Percentiles rank a stretch among this genome's conserved stretches.
phyloP scores from a whole-genome alignment of 2,888 invertebrate species.

The Caenorhabditis panamensis region DNA sequence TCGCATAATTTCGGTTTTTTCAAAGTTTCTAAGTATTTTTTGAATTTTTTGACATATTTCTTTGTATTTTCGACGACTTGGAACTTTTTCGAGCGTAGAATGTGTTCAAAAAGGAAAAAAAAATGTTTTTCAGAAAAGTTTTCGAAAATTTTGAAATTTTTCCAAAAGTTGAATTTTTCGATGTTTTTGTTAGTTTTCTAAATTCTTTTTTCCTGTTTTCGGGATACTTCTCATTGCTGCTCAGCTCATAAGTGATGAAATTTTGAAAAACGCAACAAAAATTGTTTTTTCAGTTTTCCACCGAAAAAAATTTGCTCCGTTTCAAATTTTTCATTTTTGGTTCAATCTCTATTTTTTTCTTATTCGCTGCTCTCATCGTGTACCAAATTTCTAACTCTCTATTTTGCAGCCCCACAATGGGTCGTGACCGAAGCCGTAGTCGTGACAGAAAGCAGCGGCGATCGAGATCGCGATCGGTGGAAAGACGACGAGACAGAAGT shows the following conservation, averaged over 20 bases:
- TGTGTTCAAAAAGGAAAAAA: no score
- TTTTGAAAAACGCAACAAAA: background rate
- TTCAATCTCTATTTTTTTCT: background rate
- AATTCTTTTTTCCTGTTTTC: background rate
- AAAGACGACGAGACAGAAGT: conserved; percentile 50
- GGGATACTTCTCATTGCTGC: background rate
- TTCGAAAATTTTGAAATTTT: background rate
- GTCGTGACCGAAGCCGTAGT: conserved; percentile 66
- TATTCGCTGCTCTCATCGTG: background rate
- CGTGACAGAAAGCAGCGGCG: conserved; percentile 60
- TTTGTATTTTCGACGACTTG: no score
- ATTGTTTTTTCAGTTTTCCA: background rate
- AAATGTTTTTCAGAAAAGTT: background rate
- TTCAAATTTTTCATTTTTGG: no score
- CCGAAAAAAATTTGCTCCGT: no score
- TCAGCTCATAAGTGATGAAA: no score
- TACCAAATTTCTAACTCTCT: background rate
- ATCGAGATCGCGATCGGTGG: conserved; percentile 56
- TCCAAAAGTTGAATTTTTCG: no score
- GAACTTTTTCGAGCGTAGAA: no score
- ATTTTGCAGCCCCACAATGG: conserved; percentile 41
- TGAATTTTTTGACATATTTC: no score
- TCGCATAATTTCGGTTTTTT: no score
- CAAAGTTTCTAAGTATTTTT: no score
- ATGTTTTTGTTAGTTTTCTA: no score